These are phyloP conservation scores for Mongoloraphidia duomilia DNA, from an alignment of 2,888 invertebrate species.

Conservation along the genomic window DNA sequence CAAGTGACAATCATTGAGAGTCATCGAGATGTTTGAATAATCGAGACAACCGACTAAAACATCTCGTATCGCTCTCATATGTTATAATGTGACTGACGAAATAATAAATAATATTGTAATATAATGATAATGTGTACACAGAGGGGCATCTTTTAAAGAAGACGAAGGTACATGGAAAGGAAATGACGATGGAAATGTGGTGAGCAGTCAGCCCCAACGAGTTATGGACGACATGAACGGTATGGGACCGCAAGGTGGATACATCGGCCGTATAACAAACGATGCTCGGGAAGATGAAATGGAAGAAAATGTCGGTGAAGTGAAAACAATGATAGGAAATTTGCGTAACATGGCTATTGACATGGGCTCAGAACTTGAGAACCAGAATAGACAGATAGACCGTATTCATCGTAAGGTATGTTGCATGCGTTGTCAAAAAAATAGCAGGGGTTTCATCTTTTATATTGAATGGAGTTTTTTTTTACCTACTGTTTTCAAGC, in stretches of 20 bases:
- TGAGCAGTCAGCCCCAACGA: conserved; percentile 86
- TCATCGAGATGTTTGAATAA: no score
- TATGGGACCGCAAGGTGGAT: conserved; percentile 81
- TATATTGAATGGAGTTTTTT: no score
- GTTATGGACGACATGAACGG: conserved; percentile 93
- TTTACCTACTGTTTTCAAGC: no score
- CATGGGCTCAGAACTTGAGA: conserved; percentile 96
- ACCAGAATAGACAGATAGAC: conserved; percentile 95
- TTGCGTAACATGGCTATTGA: conserved; percentile 99
- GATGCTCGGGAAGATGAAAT: conserved; percentile 98
- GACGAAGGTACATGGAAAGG: conserved; percentile 99
- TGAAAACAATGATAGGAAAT: conserved; percentile 96
- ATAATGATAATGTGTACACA: conserved; percentile 25
- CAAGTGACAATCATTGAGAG: no score
- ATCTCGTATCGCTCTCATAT: no score
- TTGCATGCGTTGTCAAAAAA: no score
- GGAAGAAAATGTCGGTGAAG: conserved; percentile 97
- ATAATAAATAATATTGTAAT: no score
- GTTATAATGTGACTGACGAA: no score
- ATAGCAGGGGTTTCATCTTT: no score
- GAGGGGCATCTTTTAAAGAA: conserved; percentile 78
- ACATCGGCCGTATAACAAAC: conserved; percentile 93
- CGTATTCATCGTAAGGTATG: conserved; percentile 94
- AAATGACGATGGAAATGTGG: conserved; percentile 95
- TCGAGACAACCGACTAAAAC: no score